phyloP scores from a whole-genome alignment of 2,888 invertebrate species.

The Ophioninae sp. region DNA sequence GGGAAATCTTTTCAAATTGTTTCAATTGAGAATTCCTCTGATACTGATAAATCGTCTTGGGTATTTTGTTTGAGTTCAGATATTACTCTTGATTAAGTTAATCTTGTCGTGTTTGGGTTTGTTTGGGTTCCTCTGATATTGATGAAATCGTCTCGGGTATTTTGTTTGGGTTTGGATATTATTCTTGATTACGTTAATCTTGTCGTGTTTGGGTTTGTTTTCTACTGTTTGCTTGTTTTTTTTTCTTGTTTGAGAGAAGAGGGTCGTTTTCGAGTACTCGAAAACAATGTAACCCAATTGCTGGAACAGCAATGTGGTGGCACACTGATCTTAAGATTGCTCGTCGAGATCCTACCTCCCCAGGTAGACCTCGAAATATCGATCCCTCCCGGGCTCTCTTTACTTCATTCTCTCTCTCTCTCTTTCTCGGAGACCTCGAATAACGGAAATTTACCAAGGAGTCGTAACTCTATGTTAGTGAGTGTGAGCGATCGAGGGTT shows the following conservation, averaged over 20 bases:
- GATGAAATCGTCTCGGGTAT: not conserved
- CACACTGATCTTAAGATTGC: slow-evolving; percentile 36
- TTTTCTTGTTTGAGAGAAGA: no score
- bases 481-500: slow-evolving; percentile 31
- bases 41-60: not conserved
- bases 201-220: no score
- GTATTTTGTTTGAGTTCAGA: not conserved
- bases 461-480: slow-evolving; percentile 35
- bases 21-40: not conserved
- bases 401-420: slow-evolving; percentile 13
- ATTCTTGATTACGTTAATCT: no score
- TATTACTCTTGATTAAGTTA: not conserved
- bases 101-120: not conserved
- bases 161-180: not conserved
- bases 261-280: no score
- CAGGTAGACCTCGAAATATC: slow-evolving; percentile 41
- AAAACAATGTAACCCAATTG: not conserved
- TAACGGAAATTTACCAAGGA: slow-evolving; percentile 46
- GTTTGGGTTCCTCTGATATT: not conserved
- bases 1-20: no score
- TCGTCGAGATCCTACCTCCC: slow-evolving; percentile 23
- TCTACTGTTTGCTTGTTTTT: no score
- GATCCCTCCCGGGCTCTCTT: slow-evolving; percentile 34
- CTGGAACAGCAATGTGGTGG: slow-evolving; percentile 8
- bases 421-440: slow-evolving; percentile 37